A percentile compares a stretch with the other conserved stretches of the same genome.
These are phyloP conservation scores for Varecia variegata DNA, from an alignment of 2,797 vertebrate genomes.

Conservation along the genomic window DNA sequence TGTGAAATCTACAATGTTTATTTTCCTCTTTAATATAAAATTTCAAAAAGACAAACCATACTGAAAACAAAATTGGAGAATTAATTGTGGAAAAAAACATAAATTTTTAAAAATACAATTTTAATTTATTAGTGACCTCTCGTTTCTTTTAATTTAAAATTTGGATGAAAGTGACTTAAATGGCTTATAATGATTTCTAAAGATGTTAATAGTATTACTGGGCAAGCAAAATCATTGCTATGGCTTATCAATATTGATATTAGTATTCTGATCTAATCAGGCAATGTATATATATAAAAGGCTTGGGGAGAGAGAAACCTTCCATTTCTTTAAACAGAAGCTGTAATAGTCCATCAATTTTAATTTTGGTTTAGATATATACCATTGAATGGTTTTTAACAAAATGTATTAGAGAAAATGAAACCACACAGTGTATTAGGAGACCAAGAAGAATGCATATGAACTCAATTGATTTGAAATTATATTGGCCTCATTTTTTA, in stretches of 20 bases:
- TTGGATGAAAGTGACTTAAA: conserved; percentile 35
- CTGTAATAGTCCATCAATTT: not conserved
- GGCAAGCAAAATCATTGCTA: not conserved
- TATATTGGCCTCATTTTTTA: not conserved
- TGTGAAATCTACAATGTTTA: conserved; percentile 38
- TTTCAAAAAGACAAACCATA: conserved; percentile 1
- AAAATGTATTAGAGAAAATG: conserved; percentile 10
- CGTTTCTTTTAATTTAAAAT: conserved; percentile 48
- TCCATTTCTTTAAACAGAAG: not conserved
- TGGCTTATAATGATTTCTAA: not conserved
- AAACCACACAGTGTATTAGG: not conserved
- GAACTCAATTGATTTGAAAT: conserved; percentile 31
- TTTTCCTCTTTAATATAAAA: conserved; percentile 50
- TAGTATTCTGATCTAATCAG: not conserved
- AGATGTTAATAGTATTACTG: not conserved
- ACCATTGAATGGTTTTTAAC: conserved; percentile 12
- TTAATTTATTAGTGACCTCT: not conserved
- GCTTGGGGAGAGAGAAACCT: not conserved
- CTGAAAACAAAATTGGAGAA: conserved; percentile 27
- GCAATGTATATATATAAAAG: not conserved
- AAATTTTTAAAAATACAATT: conserved; percentile 50
- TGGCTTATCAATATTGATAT: not conserved
- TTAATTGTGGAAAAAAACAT: not conserved
- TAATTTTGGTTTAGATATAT: conserved; percentile 3
- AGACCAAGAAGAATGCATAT: not conserved